A percentile compares a stretch with the other conserved stretches of the same genome.
These are phyloP conservation scores for Ophiodon elongatus DNA, from an alignment of 2,113 vertebrate genomes.

Conservation along the genomic window DNA sequence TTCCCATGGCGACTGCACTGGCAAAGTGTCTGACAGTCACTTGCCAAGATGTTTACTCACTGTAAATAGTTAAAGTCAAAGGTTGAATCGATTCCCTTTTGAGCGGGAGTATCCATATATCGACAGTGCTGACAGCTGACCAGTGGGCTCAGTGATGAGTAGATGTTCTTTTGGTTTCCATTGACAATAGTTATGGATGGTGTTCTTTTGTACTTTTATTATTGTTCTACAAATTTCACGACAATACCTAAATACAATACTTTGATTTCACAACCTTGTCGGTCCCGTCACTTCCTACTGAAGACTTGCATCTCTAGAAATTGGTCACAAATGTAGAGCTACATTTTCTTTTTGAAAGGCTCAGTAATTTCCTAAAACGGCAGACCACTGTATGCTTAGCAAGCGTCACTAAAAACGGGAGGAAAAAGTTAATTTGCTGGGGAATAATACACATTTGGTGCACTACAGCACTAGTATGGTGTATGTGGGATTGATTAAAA, in stretches of 20 bases:
- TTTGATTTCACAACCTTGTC: too few species aligned
- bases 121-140: neutral
- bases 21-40: too few species aligned
- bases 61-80: conserved; percentile 20
- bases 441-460: too few species aligned
- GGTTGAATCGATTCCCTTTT: conserved; percentile 1
- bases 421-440: too few species aligned
- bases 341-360: too few species aligned
- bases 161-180: neutral
- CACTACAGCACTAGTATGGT: too few species aligned
- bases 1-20: conserved; percentile 71
- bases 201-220: neutral
- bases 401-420: too few species aligned
- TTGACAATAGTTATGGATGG: neutral
- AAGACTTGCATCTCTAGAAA: too few species aligned
- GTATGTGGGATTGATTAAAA: too few species aligned
- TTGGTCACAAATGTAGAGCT: neutral
- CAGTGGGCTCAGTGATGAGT: neutral
- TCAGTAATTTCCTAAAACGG: too few species aligned
- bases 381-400: too few species aligned
- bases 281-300: too few species aligned
- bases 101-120: neutral
- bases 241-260: neutral
- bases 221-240: neutral
- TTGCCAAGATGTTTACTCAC: conserved; percentile 33